A percentile compares a stretch with the other conserved stretches of the same genome.
These are phyloP conservation scores for Drosophila simulans DNA, from an alignment of 1,140 invertebrate species.

Conservation along the genomic window DNA sequence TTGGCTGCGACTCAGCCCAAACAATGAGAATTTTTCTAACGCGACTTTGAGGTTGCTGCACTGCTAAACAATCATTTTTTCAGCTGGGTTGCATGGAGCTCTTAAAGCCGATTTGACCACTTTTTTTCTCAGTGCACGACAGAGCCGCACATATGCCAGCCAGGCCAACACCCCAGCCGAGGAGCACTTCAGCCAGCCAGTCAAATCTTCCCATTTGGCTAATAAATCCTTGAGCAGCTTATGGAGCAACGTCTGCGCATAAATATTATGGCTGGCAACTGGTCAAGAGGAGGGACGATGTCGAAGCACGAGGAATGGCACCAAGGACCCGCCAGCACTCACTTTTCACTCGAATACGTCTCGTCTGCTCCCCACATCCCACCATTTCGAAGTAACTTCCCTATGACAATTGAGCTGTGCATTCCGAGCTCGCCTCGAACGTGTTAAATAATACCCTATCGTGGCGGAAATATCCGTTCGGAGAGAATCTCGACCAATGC, in stretches of 20 bases:
- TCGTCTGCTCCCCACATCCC: background rate
- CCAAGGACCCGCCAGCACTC: constrained; percentile 33
- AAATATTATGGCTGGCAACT: constrained; percentile 74
- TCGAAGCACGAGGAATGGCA: constrained; percentile 5
- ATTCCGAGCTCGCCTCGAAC: constrained; percentile 42
- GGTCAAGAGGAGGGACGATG: constrained; percentile 24
- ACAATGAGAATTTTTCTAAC: constrained; percentile 45
- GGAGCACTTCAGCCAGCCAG: constrained; percentile 46
- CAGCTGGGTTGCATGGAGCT: no score
- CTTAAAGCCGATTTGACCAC: background rate
- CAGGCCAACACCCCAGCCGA: constrained; percentile 12
- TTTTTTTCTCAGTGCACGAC: constrained; percentile 15
- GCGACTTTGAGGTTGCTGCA: constrained; percentile 37
- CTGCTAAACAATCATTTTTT: constrained; percentile 1
- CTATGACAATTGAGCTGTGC: constrained; percentile 26
- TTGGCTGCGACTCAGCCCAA: constrained; percentile 36
- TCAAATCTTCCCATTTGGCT: constrained; percentile 83
- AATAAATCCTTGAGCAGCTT: constrained; percentile 84
- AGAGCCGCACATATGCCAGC: constrained; percentile 61
- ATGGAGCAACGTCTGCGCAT: constrained; percentile 82
- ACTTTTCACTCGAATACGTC: constrained; percentile 66
- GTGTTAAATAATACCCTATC: constrained; percentile 69
- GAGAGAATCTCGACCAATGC: background rate
- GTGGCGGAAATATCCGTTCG: constrained; percentile 1
- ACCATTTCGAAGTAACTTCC: background rate